Conservation (phyloP, 92 coral and sea anemone genomes). For the Zoanthus gigantus region DNA sequence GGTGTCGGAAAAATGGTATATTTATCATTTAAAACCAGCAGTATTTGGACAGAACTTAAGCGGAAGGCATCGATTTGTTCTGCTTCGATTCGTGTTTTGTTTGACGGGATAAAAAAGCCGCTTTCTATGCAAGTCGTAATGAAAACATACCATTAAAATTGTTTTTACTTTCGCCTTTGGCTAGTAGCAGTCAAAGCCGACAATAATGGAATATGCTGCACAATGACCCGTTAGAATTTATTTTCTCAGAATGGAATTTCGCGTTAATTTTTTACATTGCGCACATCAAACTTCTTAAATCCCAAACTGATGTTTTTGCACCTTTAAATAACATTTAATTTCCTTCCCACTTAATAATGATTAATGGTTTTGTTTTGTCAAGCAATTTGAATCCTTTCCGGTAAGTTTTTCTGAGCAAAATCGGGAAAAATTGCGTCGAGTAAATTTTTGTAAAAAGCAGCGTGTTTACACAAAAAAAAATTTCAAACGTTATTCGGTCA, state of each 20-base stretch:
- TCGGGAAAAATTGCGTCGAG: constrained; percentile 27
- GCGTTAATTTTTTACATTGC: not conserved
- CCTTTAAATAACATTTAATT: not conserved
- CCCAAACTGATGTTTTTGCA: not conserved
- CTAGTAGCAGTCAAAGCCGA: not conserved
- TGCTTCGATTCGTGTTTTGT: constrained; percentile 18
- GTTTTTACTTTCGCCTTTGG: constrained; percentile 7
- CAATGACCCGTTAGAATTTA: not conserved
- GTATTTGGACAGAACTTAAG: not conserved
- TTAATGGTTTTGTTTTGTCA: constrained; percentile 11
- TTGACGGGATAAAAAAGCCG: constrained; percentile 4
- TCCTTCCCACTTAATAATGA: not conserved
- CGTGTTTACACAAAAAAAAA: not conserved
- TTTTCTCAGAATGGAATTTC: not conserved
- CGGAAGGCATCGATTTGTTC: not conserved
- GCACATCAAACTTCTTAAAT: not conserved
- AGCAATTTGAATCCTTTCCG: constrained; percentile 1
- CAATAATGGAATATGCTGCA: not conserved
- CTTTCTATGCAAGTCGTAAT: not conserved
- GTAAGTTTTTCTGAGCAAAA: constrained; percentile 4
- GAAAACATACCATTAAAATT: not conserved
- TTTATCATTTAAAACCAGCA: not conserved
- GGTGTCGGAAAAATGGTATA: not conserved
- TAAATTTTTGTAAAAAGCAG: not conserved
- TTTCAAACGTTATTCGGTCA: too few relatives aligned